Base-by-base conservation (phyloP, 1,140 invertebrate genomes). In the Ips typographus region DNA sequence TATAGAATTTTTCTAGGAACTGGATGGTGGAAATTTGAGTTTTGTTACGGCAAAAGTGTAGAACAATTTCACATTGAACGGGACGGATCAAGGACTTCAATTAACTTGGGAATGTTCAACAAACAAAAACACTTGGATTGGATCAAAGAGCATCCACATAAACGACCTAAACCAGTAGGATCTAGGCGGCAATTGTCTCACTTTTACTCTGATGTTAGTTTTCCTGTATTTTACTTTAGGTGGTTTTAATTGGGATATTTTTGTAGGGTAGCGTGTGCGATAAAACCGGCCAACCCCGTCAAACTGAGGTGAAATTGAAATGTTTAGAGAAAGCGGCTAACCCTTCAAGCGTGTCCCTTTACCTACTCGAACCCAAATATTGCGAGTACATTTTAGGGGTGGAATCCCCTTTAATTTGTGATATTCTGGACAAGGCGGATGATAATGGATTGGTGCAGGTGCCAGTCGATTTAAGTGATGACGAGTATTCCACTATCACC, bases 21-120 rank as follows among this genome's bases (percentile, higher is more conserved):
- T 55, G 94, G 95, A 37, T 98, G 95, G 95, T 98, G 96, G 96
- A 95, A 94, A 76, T 98, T 44, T 44, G 4, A 98, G 80, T 97
- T 98, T 78, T 98, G 96, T 77, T 96, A 96, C 81, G 94, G 94
- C 1, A 90, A 90, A 77, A 87, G 90, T 71, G 91, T 98, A 1
- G 85, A 88, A 1, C 95, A 98, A 78, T 98, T 92, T 78, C 96
- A 98, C 78, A 86, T 93, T 57, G 91, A 94, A 76, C 87, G 87
- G 71, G 84, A 87, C 68, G 88, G 90, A 1, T 85, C 82, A 40
- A 87, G 87, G 71, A 89, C 86, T 0, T 85, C 88, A 7, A 85
- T 98, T 1, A 85, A 89, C 73, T 81, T 98, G 40, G 96, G 96
- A 1, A 84, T 83, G 71, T 98, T 96, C 83, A 84, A 94, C 71